Evolutionary conservation across 2,797 vertebrate species (phyloP).

Genomic region (Harpagifer antarcticus): DNA sequence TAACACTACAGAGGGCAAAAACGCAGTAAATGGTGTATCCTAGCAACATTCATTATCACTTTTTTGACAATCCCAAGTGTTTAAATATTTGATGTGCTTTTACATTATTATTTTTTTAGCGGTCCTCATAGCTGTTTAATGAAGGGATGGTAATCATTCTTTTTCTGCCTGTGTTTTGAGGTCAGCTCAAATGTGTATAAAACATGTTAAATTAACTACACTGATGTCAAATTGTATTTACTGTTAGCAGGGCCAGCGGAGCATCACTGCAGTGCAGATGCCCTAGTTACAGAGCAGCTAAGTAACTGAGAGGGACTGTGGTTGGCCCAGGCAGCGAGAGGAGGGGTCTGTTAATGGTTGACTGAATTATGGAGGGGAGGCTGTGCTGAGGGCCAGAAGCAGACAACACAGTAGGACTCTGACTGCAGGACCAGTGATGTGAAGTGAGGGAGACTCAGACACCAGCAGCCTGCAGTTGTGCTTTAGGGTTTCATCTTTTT

Average conservation of each 20-base stretch:
- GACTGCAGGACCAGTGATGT: conserved; percentile 29
- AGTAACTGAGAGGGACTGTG: conserved; percentile 60
- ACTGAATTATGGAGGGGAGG: conserved; percentile 60
- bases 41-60: conserved; percentile 16
- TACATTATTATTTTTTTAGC: not conserved
- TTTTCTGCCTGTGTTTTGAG: not conserved
- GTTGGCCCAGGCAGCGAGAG: conserved; percentile 58
- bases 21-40: conserved; percentile 10
- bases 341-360: conserved; percentile 65
- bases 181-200: not conserved
- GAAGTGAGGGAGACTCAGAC: conserved; percentile 17
- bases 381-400: conserved; percentile 41
- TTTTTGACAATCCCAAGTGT: not conserved
- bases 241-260: conserved; percentile 44
- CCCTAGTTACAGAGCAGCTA: conserved; percentile 79
- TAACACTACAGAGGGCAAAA: not conserved
- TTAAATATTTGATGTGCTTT: conserved; percentile 32
- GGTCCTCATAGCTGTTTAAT: not conserved
- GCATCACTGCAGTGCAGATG: conserved; percentile 77
- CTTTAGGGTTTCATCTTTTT: conserved; percentile 13
- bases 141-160: not conserved
- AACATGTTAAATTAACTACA: conserved; percentile 43
- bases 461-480: conserved; percentile 14
- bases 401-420: conserved; percentile 36
- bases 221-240: conserved; percentile 60